Conservation (phyloP, 2,797 vertebrate genomes). For the Salarias fasciatus region DNA sequence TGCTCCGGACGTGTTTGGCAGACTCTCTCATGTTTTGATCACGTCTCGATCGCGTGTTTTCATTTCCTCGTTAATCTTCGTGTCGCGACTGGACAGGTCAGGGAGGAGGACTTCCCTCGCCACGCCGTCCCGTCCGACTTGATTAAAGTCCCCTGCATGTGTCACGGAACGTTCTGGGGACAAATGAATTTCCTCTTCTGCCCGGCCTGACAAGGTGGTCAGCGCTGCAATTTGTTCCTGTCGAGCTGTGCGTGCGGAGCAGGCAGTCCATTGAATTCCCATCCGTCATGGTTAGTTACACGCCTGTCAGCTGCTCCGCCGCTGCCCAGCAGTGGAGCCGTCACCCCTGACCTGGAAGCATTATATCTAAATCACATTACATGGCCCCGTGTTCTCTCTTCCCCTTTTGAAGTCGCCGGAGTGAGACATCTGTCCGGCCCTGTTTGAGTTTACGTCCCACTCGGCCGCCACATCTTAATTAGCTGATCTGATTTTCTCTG, state of each 20-base stretch:
- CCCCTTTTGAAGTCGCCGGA: slow-evolving; percentile 79
- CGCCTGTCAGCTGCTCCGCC: slow-evolving; percentile 83
- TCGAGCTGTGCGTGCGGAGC: slow-evolving; percentile 69
- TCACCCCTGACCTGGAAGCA: slow-evolving; percentile 86
- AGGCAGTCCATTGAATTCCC: slow-evolving; percentile 83
- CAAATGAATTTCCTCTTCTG: slow-evolving; percentile 49
- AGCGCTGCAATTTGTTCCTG: slow-evolving; percentile 66
- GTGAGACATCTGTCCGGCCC: slow-evolving; percentile 83
- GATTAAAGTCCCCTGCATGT: slow-evolving; percentile 40
- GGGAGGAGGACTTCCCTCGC: slow-evolving; percentile 26
- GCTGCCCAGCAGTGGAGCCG: slow-evolving; percentile 77
- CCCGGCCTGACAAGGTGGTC: slow-evolving; percentile 60
- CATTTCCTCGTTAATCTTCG: slow-evolving; percentile 48
- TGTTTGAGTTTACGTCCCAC: slow-evolving; percentile 78
- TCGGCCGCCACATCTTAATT: slow-evolving; percentile 78
- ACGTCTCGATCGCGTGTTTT: neutral
- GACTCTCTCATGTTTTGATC: too few relatives aligned
- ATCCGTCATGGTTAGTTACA: slow-evolving; percentile 87
- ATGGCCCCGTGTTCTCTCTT: slow-evolving; percentile 78
- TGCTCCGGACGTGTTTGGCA: too few relatives aligned
- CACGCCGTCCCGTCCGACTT: slow-evolving; percentile 47
- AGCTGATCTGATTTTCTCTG: slow-evolving; percentile 78
- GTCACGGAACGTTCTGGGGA: slow-evolving; percentile 47
- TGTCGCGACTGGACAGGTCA: slow-evolving; percentile 29
- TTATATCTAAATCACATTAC: slow-evolving; percentile 87